Conservation (phyloP, 1,140 invertebrate species). For the Manduca sexta region DNA sequence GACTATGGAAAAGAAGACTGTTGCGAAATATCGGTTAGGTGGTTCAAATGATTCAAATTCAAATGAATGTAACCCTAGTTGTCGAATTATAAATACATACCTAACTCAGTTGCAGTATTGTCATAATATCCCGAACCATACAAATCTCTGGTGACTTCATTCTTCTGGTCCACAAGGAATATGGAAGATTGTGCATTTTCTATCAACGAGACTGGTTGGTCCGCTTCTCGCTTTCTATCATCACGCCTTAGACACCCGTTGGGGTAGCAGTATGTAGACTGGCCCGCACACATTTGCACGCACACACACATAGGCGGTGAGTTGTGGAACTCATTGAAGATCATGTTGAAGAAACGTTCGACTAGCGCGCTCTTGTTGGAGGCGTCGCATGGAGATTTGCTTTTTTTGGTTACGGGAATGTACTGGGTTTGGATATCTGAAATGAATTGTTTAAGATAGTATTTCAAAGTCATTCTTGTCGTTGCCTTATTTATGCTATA, state of each 20-base stretch:
- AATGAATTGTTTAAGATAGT: background rate
- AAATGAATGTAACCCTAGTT: too few species aligned
- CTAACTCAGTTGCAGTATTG: background rate
- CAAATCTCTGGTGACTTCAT: constrained; percentile 11
- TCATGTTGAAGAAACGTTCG: constrained; percentile 54
- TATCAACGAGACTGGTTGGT: constrained; percentile 11
- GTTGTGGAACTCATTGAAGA: constrained; percentile 49
- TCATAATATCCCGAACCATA: background rate
- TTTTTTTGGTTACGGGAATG: background rate
- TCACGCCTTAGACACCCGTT: constrained; percentile 45
- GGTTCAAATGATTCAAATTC: too few species aligned
- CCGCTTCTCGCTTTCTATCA: constrained; percentile 13
- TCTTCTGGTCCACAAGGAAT: constrained; percentile 30
- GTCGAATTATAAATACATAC: background rate
- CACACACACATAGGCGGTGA: constrained; percentile 46
- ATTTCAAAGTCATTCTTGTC: too few species aligned
- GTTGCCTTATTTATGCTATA: too few species aligned
- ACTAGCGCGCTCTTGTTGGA: constrained; percentile 25
- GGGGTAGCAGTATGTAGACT: constrained; percentile 55
- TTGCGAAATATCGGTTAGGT: too few species aligned
- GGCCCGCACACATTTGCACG: constrained; percentile 49
- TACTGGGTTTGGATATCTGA: background rate
- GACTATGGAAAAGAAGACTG: too few species aligned
- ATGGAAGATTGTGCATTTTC: constrained; percentile 12
- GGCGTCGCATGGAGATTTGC: constrained; percentile 9